Evolutionary conservation across 2,797 vertebrate genomes (phyloP), one percentile per base, ranked within the genome.

Genomic region (Helostoma temminkii): DNA sequence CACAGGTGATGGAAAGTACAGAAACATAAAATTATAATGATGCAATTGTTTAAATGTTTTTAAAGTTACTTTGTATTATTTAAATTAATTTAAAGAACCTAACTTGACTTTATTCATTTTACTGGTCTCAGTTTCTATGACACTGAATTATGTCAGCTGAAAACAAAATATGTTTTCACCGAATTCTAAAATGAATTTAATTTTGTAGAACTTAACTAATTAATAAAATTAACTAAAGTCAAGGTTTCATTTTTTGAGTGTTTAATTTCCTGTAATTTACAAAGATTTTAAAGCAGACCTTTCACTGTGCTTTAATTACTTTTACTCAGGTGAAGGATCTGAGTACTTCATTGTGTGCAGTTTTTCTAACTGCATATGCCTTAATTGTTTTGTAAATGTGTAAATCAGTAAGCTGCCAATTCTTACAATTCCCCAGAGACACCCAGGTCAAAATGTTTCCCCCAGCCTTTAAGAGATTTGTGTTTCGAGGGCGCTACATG

Each of bases 401-500:
- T 15, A 22, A n/a, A n/a, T 45, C 6, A 37, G 19, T 45, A 37
- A 62, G 32, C 9, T 24, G 9, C 24, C 4, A 36, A 58, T 9
- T 32, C 4, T 37, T 12, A 7, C 30, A 8, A 37, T n/a, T 24
- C 15, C 21, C 9, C 11, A 1, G 6, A 22, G 9, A 57, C 4
- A 16, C 6, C 22, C 32, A 14, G 14, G n/a, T 6, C 21, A 34
- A 43, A 48, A 58, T 36, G 12, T 52, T 61, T 68, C 19, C 25
- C 22, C 22, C 30, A 30, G 30, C 55, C 56, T 64, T 18, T 3
- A 4, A 50, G 24, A 65, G 6, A 43, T 28, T 14, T 66, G 47
- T 59, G 48, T 25, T 18, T 28, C 18, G 16, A 19, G n/a, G 58
- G 37, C 55, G 52, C 21, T 18, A 30, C 28, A 12, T 0, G 0